These are phyloP conservation scores for Drosophila eohydei DNA, from an alignment of 2,888 invertebrate genomes.

Conservation along the genomic window DNA sequence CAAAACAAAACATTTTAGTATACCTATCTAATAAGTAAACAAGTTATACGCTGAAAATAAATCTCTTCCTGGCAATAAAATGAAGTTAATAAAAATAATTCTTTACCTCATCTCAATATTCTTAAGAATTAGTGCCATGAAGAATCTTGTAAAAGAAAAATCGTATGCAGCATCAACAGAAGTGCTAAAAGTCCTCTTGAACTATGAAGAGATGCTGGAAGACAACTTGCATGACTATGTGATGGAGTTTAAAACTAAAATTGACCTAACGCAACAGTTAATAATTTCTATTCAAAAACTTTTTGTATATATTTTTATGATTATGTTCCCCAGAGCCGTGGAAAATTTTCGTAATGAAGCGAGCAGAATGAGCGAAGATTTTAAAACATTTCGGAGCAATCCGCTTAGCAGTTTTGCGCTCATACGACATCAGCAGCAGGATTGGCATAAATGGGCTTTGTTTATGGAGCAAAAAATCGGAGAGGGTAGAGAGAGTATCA, in stretches of 20 bases:
- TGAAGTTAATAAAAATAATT: slow-evolving; percentile 5
- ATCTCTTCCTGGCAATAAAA: not conserved
- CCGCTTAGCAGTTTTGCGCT: slow-evolving; percentile 38
- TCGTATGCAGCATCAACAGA: slow-evolving; percentile 34
- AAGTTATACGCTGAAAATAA: not conserved
- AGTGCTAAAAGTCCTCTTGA: slow-evolving; percentile 22
- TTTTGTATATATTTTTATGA: not conserved
- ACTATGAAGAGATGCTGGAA: slow-evolving; percentile 27
- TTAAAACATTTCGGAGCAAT: slow-evolving; percentile 40
- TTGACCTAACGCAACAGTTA: slow-evolving; percentile 32
- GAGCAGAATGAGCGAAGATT: slow-evolving; percentile 12
- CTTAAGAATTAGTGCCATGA: not conserved
- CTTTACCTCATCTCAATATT: not conserved
- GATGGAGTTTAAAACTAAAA: slow-evolving; percentile 25
- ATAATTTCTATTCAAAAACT: not conserved
- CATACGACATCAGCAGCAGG: slow-evolving; percentile 26
- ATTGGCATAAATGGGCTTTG: slow-evolving; percentile 34
- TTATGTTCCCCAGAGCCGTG: slow-evolving; percentile 19
- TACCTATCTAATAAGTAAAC: not conserved
- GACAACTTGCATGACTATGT: slow-evolving; percentile 33
- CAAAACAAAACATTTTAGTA: not conserved
- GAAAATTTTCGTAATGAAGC: slow-evolving; percentile 5
- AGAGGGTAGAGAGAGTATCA: slow-evolving; percentile 16
- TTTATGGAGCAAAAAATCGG: slow-evolving; percentile 12
- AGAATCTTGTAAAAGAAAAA: not conserved